Conservation (phyloP, 2,888 invertebrate genomes). For the Synergus itoensis region DNA sequence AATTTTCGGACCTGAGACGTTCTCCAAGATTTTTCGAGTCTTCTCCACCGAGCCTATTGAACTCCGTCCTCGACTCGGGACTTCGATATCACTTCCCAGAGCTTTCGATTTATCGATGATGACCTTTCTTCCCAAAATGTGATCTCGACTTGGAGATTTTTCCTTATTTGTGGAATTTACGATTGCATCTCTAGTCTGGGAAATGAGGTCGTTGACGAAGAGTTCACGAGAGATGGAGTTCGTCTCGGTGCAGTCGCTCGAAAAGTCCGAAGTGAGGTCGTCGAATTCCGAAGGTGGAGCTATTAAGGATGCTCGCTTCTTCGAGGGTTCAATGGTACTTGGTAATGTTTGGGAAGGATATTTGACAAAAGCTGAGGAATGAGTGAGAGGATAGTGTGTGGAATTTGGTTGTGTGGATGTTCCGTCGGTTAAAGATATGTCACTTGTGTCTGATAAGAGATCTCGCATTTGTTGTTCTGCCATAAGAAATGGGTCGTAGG, state of each 20-base stretch:
- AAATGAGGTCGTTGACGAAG: conserved; percentile 38
- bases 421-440: conserved; percentile 71
- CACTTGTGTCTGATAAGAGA: conserved; percentile 84
- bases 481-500: conserved; percentile 88
- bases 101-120: conserved; percentile 72
- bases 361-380: conserved; percentile 75
- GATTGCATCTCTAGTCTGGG: not conserved
- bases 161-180: not conserved
- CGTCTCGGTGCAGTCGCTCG: conserved; percentile 72
- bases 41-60: conserved; percentile 51
- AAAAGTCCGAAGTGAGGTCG: conserved; percentile 70
- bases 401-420: conserved; percentile 43
- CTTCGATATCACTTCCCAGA: conserved; percentile 59
- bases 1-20: conserved; percentile 56
- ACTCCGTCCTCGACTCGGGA: conserved; percentile 46
- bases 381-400: conserved; percentile 64
- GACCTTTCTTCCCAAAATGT: conserved; percentile 65
- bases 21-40: conserved; percentile 60
- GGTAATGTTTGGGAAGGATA: conserved; percentile 59
- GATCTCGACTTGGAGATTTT: conserved; percentile 45
- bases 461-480: conserved; percentile 91
- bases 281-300: conserved; percentile 78
- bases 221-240: conserved; percentile 67
- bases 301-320: conserved; percentile 74
- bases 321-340: conserved; percentile 52